Base-by-base conservation (phyloP, 2,113 vertebrate species). In the Bothrops jararaca region DNA sequence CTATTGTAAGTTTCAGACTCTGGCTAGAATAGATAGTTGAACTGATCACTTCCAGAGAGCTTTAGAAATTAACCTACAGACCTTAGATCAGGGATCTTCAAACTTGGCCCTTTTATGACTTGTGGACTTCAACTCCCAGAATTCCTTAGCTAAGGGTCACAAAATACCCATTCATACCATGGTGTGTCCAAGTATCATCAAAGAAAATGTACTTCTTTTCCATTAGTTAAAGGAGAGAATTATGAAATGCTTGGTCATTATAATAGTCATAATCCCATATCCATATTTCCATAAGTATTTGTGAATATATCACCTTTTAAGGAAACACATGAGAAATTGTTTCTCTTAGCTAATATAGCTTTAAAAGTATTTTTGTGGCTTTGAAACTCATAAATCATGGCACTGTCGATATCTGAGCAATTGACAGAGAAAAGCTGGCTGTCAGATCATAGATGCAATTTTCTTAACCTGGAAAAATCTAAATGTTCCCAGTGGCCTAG, bases 401-500 rank as follows among this genome's bases (percentile, higher is more conserved):
- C 23, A 20, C 6, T 53, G 86, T 58, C 89, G 89, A 86, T 34
- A 45, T 20, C 20, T 60, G 50, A 29, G 89, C 29, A 45, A 34
- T 5, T n/a, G 88, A 86, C 0, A 42, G 39, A 90, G 29, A 64
- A 91, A 94, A 97, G 98, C 95, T 94, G 95, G 94, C 95, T 97
- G 94, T 97, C 94, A 96, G 91, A 91, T 89, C 64, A 96, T 91
- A 94, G 93, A 88, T 80, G 88, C 58, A 86, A 93, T 97, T 97
- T 96, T 94, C 95, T 97, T 95, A 97, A 96, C 95, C 93, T 96
- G 95, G 96, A 96, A 97, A 97, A 97, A 97, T 97, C 95, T 97
- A 96, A 97, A 94, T 96, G 95, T 97, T 97, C 97, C 97, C 96
- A 96, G 96, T 96, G 97, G 97, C 94, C 95, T 94, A 96, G 95